phyloP scores from a whole-genome alignment of 2,888 invertebrate species.

The Homarus gammarus region DNA sequence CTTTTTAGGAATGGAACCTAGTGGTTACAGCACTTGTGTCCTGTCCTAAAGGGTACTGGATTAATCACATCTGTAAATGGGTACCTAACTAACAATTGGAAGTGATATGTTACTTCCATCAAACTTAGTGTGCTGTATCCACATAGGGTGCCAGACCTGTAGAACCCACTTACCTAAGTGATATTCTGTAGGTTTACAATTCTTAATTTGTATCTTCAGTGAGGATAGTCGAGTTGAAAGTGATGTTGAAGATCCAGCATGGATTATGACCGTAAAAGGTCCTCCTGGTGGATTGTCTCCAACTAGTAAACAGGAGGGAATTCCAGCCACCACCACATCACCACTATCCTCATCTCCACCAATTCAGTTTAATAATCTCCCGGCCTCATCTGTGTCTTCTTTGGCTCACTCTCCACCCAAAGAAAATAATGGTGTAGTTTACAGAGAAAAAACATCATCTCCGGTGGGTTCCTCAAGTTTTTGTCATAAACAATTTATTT shows the following conservation, averaged over 20 bases:
- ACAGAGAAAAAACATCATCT: conserved; percentile 65
- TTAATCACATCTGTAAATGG: too few species aligned
- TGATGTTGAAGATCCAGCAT: conserved; percentile 73
- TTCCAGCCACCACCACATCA: conserved; percentile 30
- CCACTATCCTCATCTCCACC: conserved; percentile 51
- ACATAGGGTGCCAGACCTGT: too few species aligned
- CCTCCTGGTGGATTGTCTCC: conserved; percentile 63
- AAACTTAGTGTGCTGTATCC: too few species aligned
- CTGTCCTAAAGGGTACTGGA: too few species aligned
- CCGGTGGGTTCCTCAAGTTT: conserved; percentile 48
- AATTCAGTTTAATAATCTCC: conserved; percentile 38
- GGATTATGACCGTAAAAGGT: conserved; percentile 75
- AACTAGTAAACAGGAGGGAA: conserved; percentile 34
- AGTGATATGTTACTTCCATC: too few species aligned
- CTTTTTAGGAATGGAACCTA: too few species aligned
- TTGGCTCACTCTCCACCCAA: conserved; percentile 62
- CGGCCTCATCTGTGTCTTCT: conserved; percentile 45
- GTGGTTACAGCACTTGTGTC: too few species aligned
- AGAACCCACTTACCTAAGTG: too few species aligned
- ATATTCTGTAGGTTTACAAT: too few species aligned
- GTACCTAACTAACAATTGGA: too few species aligned
- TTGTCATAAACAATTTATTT: not conserved
- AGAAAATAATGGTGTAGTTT: conserved; percentile 63
- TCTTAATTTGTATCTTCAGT: too few species aligned
- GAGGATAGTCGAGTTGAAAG: conserved; percentile 73